Conservation (phyloP, 2,888 invertebrate species). For the Drosophila cracens region DNA sequence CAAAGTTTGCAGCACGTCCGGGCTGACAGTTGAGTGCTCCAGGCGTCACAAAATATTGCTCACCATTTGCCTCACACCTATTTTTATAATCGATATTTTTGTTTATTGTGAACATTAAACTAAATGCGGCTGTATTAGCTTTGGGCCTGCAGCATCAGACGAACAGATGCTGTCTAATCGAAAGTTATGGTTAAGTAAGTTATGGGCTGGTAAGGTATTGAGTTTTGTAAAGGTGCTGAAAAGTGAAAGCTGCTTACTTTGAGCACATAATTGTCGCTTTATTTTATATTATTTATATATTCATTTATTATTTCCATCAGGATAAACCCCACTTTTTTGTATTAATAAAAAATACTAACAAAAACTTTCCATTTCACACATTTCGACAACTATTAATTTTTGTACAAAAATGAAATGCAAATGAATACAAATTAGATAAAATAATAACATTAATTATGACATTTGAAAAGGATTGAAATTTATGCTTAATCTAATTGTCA, state of each 20-base stretch:
- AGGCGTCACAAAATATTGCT: constrained; percentile 42
- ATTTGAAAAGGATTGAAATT: not conserved
- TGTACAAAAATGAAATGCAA: not conserved
- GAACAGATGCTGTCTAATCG: constrained; percentile 5
- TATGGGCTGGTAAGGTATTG: not conserved
- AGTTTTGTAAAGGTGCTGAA: not conserved
- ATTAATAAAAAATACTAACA: accelerated
- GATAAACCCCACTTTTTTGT: not conserved
- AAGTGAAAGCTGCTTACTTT: not conserved
- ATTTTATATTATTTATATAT: not conserved
- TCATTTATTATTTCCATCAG: not conserved
- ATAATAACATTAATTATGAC: not conserved
- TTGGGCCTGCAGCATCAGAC: constrained; percentile 1
- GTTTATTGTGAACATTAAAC: constrained; percentile 65
- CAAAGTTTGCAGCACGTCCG: constrained; percentile 66
- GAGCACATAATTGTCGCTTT: not conserved
- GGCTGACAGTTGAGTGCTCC: constrained; percentile 64
- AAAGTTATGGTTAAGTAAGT: not conserved
- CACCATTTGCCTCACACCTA: constrained; percentile 17
- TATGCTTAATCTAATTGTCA: not conserved
- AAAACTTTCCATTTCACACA: not conserved
- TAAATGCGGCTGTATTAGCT: constrained; percentile 24
- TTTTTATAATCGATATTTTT: constrained; percentile 68
- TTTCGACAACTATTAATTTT: not conserved
- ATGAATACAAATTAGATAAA: not conserved